Base-by-base conservation (phyloP, 2,113 vertebrate species). In the Centropristis striata region DNA sequence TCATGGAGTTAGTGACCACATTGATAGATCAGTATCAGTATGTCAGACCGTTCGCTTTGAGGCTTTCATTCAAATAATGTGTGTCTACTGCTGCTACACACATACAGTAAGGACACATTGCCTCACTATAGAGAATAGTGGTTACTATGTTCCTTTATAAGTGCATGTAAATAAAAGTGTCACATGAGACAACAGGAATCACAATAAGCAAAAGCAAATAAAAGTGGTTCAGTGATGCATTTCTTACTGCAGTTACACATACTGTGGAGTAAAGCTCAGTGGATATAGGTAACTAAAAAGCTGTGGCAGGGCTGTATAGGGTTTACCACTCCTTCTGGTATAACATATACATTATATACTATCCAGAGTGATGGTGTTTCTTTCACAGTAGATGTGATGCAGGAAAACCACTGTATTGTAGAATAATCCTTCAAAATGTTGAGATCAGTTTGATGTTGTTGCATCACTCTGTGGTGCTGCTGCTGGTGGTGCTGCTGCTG, bases 371-470 rank as follows among this genome's bases (percentile, higher is more conserved):
- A 23, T 14, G 28, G 55, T 5, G 3, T 49, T 41, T 28, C 14
- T 71, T 42, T 77, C 18, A 27, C 39, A 53, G 11, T 4, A 39
- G 10, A 1, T 25, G 15, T 39, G 18, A 5, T 28, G 3, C 27
- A 46, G 46, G 6, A 65, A 23, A 65, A 64, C 20, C 25, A 71
- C 23, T 42, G 42, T 32, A 47, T 10, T 39, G 27, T 4, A 73
- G 46, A 28, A 20, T 1, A 41, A 39, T 5, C 8, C 41, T 20
- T 28, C 1, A 49, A n/a, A 51, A 50, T 13, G 44, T 14, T 54
- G 54, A 14, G 72, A 44, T 85, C 51, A 86, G 50, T 67, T 50
- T 25, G 70, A n/a, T 6, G 66, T 18, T 5, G 75, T 18, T 5
- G 75, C 32, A 39, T 57, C 77, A 8, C 4, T 71, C 75, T 2